Conservation (phyloP, 1,140 invertebrate species). For the Melipona quadrifasciata region DNA sequence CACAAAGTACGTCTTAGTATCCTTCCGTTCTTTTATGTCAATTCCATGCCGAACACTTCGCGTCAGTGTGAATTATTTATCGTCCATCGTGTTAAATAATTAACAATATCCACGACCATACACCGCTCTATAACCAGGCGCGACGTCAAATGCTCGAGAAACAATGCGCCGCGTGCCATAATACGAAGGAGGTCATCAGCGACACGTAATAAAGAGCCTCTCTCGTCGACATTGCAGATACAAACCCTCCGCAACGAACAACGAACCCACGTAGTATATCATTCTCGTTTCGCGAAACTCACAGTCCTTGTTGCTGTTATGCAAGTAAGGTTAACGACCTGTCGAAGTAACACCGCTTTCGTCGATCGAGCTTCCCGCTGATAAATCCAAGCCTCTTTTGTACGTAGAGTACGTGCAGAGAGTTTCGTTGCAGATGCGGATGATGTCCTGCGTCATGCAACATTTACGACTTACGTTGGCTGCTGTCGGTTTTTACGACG, state of each 20-base stretch:
- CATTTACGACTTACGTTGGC: constrained; percentile 22
- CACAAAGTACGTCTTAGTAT: neutral
- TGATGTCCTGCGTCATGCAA: constrained; percentile 44
- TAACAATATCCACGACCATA: neutral
- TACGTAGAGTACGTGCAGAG: neutral
- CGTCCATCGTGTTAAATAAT: neutral
- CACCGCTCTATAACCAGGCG: neutral
- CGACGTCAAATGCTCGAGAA: neutral
- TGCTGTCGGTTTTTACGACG: constrained; percentile 42
- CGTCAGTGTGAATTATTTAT: neutral
- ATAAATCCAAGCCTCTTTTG: constrained; percentile 31
- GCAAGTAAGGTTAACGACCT: constrained; percentile 54
- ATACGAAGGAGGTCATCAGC: constrained; percentile 38
- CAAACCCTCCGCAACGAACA: neutral
- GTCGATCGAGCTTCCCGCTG: constrained; percentile 33
- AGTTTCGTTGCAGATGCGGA: constrained; percentile 23
- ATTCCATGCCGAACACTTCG: neutral
- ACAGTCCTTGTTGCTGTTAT: constrained; percentile 9
- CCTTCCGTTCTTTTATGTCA: neutral
- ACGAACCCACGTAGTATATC: neutral
- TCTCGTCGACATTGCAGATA: constrained; percentile 18
- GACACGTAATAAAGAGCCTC: constrained; percentile 58
- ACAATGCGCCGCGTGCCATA: constrained; percentile 1
- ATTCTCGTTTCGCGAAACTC: constrained; percentile 28
- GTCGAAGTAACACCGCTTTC: neutral